Evolutionary conservation across 2,113 vertebrate species (phyloP).

Genomic region (Ranitomeya variabilis): DNA sequence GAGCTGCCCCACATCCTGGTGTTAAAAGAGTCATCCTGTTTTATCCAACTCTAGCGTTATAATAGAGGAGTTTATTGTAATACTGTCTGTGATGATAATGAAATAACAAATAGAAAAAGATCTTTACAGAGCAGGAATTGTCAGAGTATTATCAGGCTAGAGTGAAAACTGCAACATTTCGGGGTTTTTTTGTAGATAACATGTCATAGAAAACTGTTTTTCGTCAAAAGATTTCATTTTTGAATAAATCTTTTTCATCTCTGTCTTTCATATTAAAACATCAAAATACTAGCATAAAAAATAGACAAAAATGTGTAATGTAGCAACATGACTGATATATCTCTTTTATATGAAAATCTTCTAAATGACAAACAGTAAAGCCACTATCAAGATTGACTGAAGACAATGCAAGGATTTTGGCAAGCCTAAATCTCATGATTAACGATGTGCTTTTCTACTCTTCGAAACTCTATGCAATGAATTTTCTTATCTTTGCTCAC

Average conservation of each 20-base stretch:
- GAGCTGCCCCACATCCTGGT: no score
- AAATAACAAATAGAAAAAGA: no score
- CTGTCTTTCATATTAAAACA: neutral
- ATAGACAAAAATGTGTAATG: neutral
- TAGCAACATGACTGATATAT: neutral
- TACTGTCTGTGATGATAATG: no score
- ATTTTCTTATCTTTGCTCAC: slow-evolving; percentile 47
- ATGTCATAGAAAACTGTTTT: neutral
- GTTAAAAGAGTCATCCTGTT: no score
- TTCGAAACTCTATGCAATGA: slow-evolving; percentile 13
- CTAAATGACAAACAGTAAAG: slow-evolving; percentile 32
- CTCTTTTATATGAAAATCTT: slow-evolving; percentile 26
- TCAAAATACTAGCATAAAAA: neutral
- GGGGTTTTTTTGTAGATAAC: neutral
- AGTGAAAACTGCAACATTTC: neutral
- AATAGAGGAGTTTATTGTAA: no score
- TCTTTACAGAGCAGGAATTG: no score
- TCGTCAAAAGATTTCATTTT: neutral
- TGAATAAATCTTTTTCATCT: neutral
- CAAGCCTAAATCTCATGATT: slow-evolving; percentile 39
- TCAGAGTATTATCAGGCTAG: neutral
- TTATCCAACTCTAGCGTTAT: no score
- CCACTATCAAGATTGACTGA: slow-evolving; percentile 18
- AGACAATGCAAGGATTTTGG: slow-evolving; percentile 11
- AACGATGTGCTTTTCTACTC: slow-evolving; percentile 44